Conservation (phyloP, 37 sponge, comb jelly and placozoan species). For the Geodia barretti region DNA sequence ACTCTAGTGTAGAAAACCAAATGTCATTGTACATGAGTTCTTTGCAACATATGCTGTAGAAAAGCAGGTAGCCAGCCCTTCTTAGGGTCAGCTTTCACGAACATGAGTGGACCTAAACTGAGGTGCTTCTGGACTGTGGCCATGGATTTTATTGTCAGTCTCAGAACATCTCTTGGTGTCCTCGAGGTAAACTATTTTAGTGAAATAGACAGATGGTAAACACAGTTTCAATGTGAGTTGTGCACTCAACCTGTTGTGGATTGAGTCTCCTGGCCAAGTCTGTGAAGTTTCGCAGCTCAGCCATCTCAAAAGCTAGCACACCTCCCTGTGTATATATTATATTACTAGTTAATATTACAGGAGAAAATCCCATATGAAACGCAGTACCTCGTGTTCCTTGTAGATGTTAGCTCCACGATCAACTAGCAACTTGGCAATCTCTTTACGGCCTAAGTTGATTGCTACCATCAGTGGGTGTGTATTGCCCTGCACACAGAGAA, state of each 20-base stretch:
- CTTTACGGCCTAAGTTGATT: neutral
- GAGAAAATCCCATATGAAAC: no score
- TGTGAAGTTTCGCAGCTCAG: neutral
- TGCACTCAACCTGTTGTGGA: neutral
- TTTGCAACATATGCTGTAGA: no score
- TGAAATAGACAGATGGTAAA: neutral
- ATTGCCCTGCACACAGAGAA: neutral
- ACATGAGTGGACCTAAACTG: neutral
- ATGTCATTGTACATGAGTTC: no score
- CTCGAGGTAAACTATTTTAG: neutral
- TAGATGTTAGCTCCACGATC: neutral
- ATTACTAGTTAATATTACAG: no score
- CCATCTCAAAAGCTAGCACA: neutral
- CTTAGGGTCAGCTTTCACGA: no score
- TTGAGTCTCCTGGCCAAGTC: neutral
- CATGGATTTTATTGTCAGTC: neutral
- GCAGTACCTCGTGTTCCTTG: no score
- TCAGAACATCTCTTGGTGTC: neutral
- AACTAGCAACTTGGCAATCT: neutral
- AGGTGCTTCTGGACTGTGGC: neutral
- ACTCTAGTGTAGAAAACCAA: no score
- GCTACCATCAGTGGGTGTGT: neutral
- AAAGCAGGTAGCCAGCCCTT: no score
- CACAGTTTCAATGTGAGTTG: no score
- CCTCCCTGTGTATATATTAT: neutral